These are phyloP conservation scores for Anarsia innoxiella DNA, from an alignment of 2,888 invertebrate genomes.

Conservation along the genomic window DNA sequence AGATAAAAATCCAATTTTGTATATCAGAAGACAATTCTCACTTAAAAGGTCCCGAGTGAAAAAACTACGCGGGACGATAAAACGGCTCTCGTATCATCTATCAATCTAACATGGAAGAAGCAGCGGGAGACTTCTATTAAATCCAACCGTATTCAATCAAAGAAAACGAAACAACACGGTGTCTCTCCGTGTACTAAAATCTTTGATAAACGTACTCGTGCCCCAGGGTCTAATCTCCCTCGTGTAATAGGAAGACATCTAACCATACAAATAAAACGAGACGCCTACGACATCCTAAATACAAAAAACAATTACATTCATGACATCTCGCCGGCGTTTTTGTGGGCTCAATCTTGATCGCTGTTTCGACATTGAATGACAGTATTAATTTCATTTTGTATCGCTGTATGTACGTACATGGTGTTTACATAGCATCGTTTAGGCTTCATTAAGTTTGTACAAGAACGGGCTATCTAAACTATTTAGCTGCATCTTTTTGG, in stretches of 20 bases:
- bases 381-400: constrained; percentile 47
- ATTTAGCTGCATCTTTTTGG: too few relatives aligned
- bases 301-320: constrained; percentile 55
- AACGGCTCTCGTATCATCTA: constrained; percentile 52
- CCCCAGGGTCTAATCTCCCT: background rate
- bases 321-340: constrained; percentile 42
- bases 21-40: constrained; percentile 60
- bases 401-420: constrained; percentile 21
- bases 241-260: constrained; percentile 25
- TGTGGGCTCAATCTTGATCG: constrained; percentile 34
- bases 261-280: constrained; percentile 36
- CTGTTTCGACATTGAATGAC: constrained; percentile 51
- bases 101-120: constrained; percentile 58
- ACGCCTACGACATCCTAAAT: constrained; percentile 39
- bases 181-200: constrained; percentile 17
- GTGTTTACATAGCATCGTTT: background rate
- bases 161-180: constrained; percentile 19
- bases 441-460: background rate
- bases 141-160: constrained; percentile 32
- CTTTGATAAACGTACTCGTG: too few relatives aligned
- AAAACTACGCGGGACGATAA: constrained; percentile 44
- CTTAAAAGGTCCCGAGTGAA: constrained; percentile 48
- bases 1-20: constrained; percentile 60
- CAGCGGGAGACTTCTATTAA: constrained; percentile 61
- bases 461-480: too few relatives aligned